Percentiles rank a stretch among this genome's conserved stretches.
phyloP scores from a whole-genome alignment of 2,113 vertebrate species.

The Ammodytes marinus region DNA sequence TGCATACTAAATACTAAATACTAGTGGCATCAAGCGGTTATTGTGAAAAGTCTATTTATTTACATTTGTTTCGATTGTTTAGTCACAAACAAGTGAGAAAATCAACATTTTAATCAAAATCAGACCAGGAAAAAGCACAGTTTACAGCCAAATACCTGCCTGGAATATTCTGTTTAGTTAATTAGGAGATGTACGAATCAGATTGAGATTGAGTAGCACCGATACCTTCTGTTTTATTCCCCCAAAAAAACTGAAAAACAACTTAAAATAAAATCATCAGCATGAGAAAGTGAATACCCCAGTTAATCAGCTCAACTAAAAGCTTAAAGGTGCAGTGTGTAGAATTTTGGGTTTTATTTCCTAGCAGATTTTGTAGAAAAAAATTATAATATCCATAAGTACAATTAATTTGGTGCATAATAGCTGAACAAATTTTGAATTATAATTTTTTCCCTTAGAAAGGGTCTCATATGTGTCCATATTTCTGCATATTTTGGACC shows the following conservation, averaged over 20 bases:
- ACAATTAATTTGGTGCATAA: too few species aligned
- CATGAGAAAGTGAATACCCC: neutral
- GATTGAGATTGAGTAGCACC: slow-evolving; percentile 8
- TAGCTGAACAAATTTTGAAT: too few species aligned
- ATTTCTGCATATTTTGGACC: too few species aligned
- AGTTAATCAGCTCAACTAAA: neutral
- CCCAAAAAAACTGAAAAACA: slow-evolving; percentile 24
- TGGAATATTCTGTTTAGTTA: slow-evolving; percentile 5
- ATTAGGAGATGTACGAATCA: slow-evolving; percentile 20
- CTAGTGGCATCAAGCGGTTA: too few species aligned
- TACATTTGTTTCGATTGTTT: neutral
- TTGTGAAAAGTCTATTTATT: too few species aligned
- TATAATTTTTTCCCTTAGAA: too few species aligned
- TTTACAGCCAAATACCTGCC: neutral
- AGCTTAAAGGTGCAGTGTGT: neutral
- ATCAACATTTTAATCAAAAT: slow-evolving; percentile 33
- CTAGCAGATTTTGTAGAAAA: too few species aligned
- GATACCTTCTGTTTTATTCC: neutral
- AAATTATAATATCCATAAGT: too few species aligned
- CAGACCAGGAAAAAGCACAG: neutral
- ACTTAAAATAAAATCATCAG: neutral
- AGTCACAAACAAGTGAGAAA: slow-evolving; percentile 10
- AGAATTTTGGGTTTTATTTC: too few species aligned
- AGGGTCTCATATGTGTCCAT: too few species aligned
- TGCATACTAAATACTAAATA: too few species aligned